Percentiles rank a stretch among this genome's conserved stretches.
These are phyloP conservation scores for Anoplopoma fimbria DNA, from an alignment of 2,113 vertebrate species.

Conservation along the genomic window DNA sequence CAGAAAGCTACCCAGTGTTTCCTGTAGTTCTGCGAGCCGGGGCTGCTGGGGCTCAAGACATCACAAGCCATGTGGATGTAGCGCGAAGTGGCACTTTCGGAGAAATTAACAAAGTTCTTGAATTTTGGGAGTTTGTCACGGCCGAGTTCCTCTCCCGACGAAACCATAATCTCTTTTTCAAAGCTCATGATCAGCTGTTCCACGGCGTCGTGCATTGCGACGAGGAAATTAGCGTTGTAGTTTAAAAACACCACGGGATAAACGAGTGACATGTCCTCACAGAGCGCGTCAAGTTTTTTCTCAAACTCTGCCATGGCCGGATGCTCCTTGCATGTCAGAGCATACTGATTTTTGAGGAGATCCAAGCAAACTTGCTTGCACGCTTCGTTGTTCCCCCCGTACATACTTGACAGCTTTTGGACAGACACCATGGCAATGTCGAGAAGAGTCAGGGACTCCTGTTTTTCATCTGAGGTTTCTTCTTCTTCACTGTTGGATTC, in stretches of 20 bases:
- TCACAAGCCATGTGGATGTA: conserved; percentile 83
- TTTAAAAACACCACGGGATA: conserved; percentile 79
- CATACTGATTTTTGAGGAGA: conserved; percentile 81
- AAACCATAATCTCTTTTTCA: conserved; percentile 75
- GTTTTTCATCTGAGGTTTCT: conserved; percentile 20
- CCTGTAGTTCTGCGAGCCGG: conserved; percentile 63
- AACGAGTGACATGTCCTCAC: conserved; percentile 36
- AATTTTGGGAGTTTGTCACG: conserved; percentile 81
- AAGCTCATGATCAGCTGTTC: conserved; percentile 79
- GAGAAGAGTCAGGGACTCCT: conserved; percentile 73
- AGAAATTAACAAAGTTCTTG: conserved; percentile 75
- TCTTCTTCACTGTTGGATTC: background rate
- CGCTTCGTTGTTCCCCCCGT: conserved; percentile 56
- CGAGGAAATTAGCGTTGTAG: conserved; percentile 79
- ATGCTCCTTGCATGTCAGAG: conserved; percentile 75
- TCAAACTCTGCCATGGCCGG: conserved; percentile 74
- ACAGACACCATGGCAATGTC: conserved; percentile 81
- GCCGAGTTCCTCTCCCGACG: conserved; percentile 76
- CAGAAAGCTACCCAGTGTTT: conserved; percentile 86
- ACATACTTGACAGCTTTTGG: conserved; percentile 76
- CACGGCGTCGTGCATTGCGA: conserved; percentile 72
- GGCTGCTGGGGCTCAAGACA: conserved; percentile 67
- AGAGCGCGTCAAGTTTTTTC: conserved; percentile 50
- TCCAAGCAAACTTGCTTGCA: conserved; percentile 74
- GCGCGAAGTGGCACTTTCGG: conserved; percentile 82